A percentile compares a stretch with the other conserved stretches of the same genome.
phyloP scores from a whole-genome alignment of 2,888 invertebrate species.

The Lasioglossum pauxillum region DNA sequence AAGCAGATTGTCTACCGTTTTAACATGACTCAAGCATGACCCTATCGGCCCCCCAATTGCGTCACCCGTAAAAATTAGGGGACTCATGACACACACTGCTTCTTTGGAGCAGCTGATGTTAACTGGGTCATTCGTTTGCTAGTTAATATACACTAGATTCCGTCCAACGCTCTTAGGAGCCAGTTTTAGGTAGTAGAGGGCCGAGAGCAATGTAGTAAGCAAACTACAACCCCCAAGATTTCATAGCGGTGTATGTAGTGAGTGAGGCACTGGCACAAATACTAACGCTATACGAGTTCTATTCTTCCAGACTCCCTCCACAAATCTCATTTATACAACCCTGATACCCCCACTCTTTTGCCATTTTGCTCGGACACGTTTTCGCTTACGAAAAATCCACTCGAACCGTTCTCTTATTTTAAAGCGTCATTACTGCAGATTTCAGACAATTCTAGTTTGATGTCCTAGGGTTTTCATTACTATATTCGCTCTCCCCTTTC shows the following conservation, averaged over 20 bases:
- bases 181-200: not conserved
- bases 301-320: not conserved
- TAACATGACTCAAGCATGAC: not conserved
- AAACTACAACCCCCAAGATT: not conserved
- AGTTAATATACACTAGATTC: not conserved
- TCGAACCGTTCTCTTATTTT: not conserved
- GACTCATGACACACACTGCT: not conserved
- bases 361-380: not conserved
- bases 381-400: not conserved
- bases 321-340: not conserved
- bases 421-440: not conserved
- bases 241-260: not conserved
- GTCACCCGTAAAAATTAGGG: not conserved
- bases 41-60: not conserved
- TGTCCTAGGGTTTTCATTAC: not conserved
- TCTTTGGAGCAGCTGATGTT: not conserved
- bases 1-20: not conserved
- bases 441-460: not conserved
- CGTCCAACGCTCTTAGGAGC: not conserved
- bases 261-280: conserved; percentile 11
- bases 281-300: not conserved
- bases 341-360: not conserved
- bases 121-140: not conserved
- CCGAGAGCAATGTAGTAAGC: not conserved
- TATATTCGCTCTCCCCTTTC: not conserved